phyloP scores from a whole-genome alignment of 53 echinoderm and acorn worm genomes.

The Holothuria leucospilota region DNA sequence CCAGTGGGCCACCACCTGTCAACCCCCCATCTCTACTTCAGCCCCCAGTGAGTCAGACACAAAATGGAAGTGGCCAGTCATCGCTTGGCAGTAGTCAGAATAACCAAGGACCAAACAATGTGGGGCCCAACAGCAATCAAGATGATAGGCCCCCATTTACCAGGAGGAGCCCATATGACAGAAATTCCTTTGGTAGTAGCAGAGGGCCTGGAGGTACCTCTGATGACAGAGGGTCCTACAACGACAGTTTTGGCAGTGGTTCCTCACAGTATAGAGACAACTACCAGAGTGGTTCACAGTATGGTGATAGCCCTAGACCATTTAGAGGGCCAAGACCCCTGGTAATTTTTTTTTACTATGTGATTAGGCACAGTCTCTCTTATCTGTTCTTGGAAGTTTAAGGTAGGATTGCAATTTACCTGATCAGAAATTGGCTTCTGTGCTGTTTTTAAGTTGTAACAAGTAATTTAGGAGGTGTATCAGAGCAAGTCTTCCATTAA shows the following conservation, averaged over 20 bases:
- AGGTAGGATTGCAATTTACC: background rate
- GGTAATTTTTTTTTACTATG: constrained; percentile 50
- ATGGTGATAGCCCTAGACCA: constrained; percentile 58
- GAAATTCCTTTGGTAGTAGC: constrained; percentile 2
- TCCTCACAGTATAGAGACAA: constrained; percentile 9
- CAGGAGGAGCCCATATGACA: background rate
- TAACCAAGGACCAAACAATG: constrained; percentile 2
- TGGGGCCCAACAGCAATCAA: background rate
- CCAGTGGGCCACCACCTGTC: background rate
- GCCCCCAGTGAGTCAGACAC: background rate
- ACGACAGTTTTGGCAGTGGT: background rate
- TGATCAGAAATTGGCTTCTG: no score
- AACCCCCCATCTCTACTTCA: constrained; percentile 21
- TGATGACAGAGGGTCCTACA: constrained; percentile 16
- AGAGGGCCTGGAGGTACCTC: constrained; percentile 31
- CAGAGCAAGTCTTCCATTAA: no score
- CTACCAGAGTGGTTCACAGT: constrained; percentile 36
- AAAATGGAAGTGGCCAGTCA: background rate
- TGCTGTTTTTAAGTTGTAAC: no score
- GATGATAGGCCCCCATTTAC: constrained; percentile 16
- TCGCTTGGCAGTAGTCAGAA: background rate
- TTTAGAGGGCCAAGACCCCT: constrained; percentile 80
- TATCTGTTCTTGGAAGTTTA: background rate
- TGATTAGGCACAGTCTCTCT: background rate
- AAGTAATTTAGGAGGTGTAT: no score